Conservation (phyloP, 2,888 invertebrate species). For the Tiliacea aurago region DNA sequence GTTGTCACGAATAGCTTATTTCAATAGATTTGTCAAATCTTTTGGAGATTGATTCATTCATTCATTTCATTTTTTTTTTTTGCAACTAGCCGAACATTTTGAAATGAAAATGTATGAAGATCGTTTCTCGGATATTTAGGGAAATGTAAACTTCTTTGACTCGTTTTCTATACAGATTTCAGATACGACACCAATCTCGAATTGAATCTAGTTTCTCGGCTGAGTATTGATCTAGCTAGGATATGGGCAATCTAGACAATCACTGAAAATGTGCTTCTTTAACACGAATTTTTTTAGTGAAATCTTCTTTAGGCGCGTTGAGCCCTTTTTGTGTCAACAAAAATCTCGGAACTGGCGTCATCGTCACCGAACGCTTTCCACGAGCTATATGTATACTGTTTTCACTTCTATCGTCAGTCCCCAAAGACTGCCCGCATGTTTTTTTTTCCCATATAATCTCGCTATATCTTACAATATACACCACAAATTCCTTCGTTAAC, state of each 20-base stretch:
- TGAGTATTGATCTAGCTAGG: background rate
- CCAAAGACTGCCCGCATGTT: too few species aligned
- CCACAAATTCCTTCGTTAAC: conserved; percentile 3
- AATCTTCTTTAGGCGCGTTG: too few species aligned
- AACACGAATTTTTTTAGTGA: too few species aligned
- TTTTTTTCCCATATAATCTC: too few species aligned
- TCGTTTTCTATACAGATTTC: background rate
- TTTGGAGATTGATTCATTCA: background rate
- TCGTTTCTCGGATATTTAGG: background rate
- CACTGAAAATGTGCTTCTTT: background rate
- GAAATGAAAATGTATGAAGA: background rate
- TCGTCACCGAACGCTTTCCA: too few species aligned
- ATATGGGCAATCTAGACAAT: background rate
- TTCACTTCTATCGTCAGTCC: too few species aligned
- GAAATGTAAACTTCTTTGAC: background rate
- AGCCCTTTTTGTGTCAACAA: too few species aligned
- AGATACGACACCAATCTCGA: background rate
- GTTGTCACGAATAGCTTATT: background rate
- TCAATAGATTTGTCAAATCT: background rate
- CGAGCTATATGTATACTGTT: too few species aligned
- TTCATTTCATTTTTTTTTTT: too few species aligned
- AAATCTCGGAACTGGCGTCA: too few species aligned
- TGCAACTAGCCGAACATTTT: background rate
- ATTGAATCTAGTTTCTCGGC: background rate
- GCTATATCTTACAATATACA: background rate